These are phyloP conservation scores for Sebastiscus tertius DNA, from an alignment of 2,797 vertebrate species.

Conservation along the genomic window DNA sequence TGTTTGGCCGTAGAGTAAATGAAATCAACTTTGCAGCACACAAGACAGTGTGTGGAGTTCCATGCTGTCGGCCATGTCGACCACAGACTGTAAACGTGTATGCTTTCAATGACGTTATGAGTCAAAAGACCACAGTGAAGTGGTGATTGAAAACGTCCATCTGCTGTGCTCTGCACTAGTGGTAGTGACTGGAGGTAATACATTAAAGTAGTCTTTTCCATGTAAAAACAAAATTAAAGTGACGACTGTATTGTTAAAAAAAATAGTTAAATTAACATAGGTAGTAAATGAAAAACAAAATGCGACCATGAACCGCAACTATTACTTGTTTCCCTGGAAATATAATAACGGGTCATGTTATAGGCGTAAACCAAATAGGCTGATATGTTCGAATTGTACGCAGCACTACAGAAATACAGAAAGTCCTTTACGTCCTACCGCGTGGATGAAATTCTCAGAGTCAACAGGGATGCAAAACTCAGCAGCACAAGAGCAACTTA, in stretches of 20 bases:
- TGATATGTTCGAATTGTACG: not conserved
- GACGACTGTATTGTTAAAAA: not conserved
- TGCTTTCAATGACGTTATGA: conserved; percentile 27
- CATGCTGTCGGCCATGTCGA: conserved; percentile 3
- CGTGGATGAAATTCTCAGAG: not conserved
- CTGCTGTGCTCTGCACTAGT: not conserved
- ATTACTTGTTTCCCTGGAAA: not conserved
- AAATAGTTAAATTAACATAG: not conserved
- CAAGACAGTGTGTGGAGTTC: conserved; percentile 38
- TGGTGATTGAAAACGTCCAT: conserved; percentile 37
- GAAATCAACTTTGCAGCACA: conserved; percentile 53
- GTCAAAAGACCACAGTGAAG: conserved; percentile 23
- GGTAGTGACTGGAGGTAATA: not conserved
- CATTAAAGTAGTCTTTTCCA: not conserved
- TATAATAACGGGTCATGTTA: not conserved
- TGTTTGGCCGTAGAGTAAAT: conserved; percentile 66
- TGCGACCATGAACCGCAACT: not conserved
- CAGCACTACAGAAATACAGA: not conserved
- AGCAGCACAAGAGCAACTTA: not conserved
- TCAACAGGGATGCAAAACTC: not conserved
- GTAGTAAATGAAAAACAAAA: not conserved
- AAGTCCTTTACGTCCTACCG: not conserved
- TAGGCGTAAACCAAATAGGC: not conserved
- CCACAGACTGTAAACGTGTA: conserved; percentile 58
- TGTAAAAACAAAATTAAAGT: not conserved